These are phyloP conservation scores for Meriones psammophilus DNA, from an alignment of 2,797 vertebrate species.

Conservation along the genomic window DNA sequence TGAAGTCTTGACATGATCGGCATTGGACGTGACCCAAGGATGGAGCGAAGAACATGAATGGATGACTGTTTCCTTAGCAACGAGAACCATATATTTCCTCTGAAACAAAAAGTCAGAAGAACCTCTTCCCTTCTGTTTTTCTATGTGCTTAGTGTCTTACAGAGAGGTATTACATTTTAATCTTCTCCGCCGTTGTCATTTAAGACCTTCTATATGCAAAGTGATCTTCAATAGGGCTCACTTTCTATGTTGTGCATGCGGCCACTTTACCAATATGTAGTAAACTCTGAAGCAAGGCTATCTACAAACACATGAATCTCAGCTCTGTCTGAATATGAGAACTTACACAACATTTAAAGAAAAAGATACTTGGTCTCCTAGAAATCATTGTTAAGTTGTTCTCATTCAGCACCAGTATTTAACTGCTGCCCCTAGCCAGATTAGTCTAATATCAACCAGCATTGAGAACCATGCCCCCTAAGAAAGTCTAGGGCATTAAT, in stretches of 20 bases:
- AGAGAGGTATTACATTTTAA: slow-evolving; percentile 62
- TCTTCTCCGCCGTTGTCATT: slow-evolving; percentile 45
- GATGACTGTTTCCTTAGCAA: slow-evolving; percentile 83
- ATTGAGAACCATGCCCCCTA: slow-evolving; percentile 11
- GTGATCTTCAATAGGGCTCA: not conserved
- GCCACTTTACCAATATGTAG: not conserved
- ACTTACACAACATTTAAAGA: slow-evolving; percentile 47
- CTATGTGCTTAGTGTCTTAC: slow-evolving; percentile 69
- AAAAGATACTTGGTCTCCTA: not conserved
- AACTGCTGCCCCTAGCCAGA: not conserved
- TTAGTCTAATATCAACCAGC: slow-evolving; percentile 25
- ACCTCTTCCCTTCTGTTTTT: slow-evolving; percentile 66
- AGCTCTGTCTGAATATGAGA: not conserved
- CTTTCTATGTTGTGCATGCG: not conserved
- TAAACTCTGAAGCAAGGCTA: not conserved
- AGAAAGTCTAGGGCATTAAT: slow-evolving; percentile 52
- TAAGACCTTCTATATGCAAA: slow-evolving; percentile 18
- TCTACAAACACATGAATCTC: slow-evolving; percentile 27
- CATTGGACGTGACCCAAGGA: slow-evolving; percentile 75
- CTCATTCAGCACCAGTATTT: not conserved
- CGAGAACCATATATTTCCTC: slow-evolving; percentile 73
- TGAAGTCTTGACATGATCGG: slow-evolving; percentile 79
- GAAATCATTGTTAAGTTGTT: not conserved
- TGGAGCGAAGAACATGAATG: slow-evolving; percentile 79
- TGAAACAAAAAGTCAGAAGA: slow-evolving; percentile 76